Conservation (phyloP, 2,797 vertebrate species). For the Leptatherina wallacei region DNA sequence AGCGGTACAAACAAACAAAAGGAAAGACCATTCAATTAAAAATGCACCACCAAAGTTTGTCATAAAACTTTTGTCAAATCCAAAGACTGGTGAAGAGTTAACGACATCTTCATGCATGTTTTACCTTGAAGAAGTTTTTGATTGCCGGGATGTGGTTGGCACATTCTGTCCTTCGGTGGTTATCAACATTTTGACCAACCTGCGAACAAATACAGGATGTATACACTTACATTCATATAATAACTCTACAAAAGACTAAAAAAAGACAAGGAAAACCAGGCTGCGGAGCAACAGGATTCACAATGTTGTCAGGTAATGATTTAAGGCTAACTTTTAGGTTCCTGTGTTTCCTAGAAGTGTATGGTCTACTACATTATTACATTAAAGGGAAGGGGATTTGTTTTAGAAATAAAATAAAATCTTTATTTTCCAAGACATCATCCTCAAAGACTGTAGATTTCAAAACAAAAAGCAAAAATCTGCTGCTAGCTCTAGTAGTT, state of each 20-base stretch:
- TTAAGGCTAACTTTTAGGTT: neutral
- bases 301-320: neutral
- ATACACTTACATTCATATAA: slow-evolving; percentile 53
- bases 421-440: too few species aligned
- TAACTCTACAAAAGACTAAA: slow-evolving; percentile 35
- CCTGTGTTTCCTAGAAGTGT: neutral
- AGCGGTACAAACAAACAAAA: neutral
- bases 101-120: slow-evolving; percentile 5
- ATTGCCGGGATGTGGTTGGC: slow-evolving; percentile 81
- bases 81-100: neutral
- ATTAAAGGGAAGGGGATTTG: neutral
- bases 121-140: slow-evolving; percentile 85
- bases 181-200: slow-evolving; percentile 84
- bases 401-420: too few species aligned
- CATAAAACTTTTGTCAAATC: neutral
- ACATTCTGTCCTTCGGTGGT: slow-evolving; percentile 81
- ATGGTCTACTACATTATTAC: too few species aligned
- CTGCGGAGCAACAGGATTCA: slow-evolving; percentile 35
- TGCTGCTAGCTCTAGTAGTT: neutral
- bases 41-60: neutral
- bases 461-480: neutral
- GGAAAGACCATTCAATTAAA: neutral
- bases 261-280: slow-evolving; percentile 25
- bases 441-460: neutral
- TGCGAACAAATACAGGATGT: slow-evolving; percentile 75